Conservation (phyloP, 2,888 invertebrate species). For the Agrochola lychnidis region DNA sequence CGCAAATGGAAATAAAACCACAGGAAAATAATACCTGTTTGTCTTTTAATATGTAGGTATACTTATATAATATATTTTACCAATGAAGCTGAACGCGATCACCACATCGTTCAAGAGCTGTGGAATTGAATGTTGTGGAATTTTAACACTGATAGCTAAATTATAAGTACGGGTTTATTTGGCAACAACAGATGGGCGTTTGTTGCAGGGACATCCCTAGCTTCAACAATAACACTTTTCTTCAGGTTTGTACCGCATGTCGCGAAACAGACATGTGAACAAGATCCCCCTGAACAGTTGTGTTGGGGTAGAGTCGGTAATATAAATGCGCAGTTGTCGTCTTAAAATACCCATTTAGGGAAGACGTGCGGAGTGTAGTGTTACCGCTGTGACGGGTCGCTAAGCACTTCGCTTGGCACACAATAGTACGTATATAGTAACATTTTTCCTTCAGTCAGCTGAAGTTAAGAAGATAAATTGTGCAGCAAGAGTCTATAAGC, state of each 20-base stretch:
- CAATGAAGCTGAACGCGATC: too few species aligned
- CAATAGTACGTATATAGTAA: conserved; percentile 49
- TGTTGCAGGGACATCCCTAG: conserved; percentile 50
- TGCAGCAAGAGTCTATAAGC: conserved; percentile 41
- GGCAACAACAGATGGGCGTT: conserved; percentile 45
- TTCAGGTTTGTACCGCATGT: conserved; percentile 56
- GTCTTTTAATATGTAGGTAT: conserved; percentile 36
- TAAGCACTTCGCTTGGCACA: conserved; percentile 55
- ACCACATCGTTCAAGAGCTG: too few species aligned
- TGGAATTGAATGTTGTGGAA: too few species aligned
- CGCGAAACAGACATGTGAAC: conserved; percentile 64
- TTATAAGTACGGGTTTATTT: conserved; percentile 53
- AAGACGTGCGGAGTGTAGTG: conserved; percentile 50
- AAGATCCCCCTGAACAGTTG: conserved; percentile 59
- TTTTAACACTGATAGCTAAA: too few species aligned
- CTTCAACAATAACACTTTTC: conserved; percentile 63
- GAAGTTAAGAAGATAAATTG: conserved; percentile 60
- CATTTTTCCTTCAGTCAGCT: conserved; percentile 52
- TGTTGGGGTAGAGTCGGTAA: conserved; percentile 56
- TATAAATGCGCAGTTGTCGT: conserved; percentile 61
- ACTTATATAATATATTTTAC: too few species aligned
- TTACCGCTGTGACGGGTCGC: conserved; percentile 59
- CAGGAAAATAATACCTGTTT: conserved; percentile 36
- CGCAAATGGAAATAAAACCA: conserved; percentile 12
- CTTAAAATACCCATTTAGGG: conserved; percentile 60